Conservation (phyloP, 1,140 invertebrate species). For the Leptinotarsa lineolata region DNA sequence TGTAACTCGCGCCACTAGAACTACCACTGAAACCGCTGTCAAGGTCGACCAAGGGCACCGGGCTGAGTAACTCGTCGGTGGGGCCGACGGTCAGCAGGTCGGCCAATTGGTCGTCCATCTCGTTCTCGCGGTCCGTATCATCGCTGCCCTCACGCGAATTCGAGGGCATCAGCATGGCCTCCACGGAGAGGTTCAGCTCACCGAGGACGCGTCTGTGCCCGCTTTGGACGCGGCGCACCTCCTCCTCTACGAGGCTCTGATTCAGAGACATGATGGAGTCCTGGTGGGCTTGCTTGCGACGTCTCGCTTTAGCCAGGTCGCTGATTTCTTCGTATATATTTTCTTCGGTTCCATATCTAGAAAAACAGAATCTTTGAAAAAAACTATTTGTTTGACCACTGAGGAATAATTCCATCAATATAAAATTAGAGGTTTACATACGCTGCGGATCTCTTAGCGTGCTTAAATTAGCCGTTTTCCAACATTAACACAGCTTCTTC, state of each 20-base stretch:
- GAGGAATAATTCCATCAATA: too few relatives aligned
- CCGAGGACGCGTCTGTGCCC: conserved; percentile 80
- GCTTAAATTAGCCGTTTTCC: too few relatives aligned
- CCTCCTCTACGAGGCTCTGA: conserved; percentile 75
- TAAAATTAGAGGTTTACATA: too few relatives aligned
- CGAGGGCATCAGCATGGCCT: conserved; percentile 83
- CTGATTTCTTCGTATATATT: conserved; percentile 89
- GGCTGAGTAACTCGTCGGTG: conserved; percentile 72
- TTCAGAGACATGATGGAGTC: conserved; percentile 60
- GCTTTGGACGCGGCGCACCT: conserved; percentile 76
- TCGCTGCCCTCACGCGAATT: conserved; percentile 53
- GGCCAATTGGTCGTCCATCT: conserved; percentile 65
- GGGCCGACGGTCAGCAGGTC: conserved; percentile 71
- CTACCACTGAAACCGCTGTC: conserved; percentile 82
- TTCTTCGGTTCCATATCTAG: conserved; percentile 76
- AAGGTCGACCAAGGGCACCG: conserved; percentile 68
- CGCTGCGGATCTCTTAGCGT: too few relatives aligned
- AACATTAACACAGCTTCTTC: too few relatives aligned
- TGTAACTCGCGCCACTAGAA: conserved; percentile 76
- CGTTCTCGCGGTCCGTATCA: conserved; percentile 57
- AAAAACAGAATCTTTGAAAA: neutral
- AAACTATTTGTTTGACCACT: too few relatives aligned
- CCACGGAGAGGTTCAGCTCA: conserved; percentile 80
- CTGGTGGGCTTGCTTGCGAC: conserved; percentile 37
- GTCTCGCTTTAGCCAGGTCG: conserved; percentile 59